Evolutionary conservation across 2,113 vertebrate species (phyloP).

Genomic region (Psophia crepitans): DNA sequence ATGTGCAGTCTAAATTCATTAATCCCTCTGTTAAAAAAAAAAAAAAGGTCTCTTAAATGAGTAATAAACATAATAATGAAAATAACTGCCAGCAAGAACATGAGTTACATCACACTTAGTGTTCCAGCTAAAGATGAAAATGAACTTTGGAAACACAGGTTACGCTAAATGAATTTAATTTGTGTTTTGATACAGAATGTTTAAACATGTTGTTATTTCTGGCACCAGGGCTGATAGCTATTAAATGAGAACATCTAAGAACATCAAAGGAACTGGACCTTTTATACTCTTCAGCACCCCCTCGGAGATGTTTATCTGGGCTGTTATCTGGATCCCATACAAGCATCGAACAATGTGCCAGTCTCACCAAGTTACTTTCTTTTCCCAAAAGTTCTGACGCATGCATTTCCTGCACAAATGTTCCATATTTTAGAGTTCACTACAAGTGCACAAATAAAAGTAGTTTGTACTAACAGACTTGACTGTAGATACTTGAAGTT

Average conservation of each 20-base stretch:
- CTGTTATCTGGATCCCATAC: conserved; percentile 77
- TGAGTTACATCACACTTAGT: conserved; percentile 56
- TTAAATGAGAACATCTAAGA: conserved; percentile 74
- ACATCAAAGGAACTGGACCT: conserved; percentile 78
- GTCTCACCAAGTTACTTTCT: conserved; percentile 71
- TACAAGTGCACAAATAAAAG: conserved; percentile 75
- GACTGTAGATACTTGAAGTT: conserved; percentile 68
- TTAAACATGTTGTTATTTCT: conserved; percentile 80
- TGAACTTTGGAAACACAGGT: conserved; percentile 56
- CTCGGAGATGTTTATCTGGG: conserved; percentile 80
- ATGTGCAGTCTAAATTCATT: conserved; percentile 68
- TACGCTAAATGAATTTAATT: conserved; percentile 57
- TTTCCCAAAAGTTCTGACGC: conserved; percentile 62
- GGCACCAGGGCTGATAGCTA: conserved; percentile 72
- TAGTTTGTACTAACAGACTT: conserved; percentile 64
- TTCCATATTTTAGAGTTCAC: conserved; percentile 80
- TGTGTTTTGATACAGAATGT: conserved; percentile 70
- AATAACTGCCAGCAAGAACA: conserved; percentile 62
- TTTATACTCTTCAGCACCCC: conserved; percentile 70
- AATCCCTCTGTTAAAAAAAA: conserved; percentile 42
- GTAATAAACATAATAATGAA: conserved; percentile 73
- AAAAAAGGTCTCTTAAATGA: conserved; percentile 52
- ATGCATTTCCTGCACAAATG: conserved; percentile 68
- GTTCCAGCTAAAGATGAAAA: conserved; percentile 58
- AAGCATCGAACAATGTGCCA: conserved; percentile 73